Base-by-base conservation (phyloP, 2,888 invertebrate species). In the Sphecodes monilicornis region DNA sequence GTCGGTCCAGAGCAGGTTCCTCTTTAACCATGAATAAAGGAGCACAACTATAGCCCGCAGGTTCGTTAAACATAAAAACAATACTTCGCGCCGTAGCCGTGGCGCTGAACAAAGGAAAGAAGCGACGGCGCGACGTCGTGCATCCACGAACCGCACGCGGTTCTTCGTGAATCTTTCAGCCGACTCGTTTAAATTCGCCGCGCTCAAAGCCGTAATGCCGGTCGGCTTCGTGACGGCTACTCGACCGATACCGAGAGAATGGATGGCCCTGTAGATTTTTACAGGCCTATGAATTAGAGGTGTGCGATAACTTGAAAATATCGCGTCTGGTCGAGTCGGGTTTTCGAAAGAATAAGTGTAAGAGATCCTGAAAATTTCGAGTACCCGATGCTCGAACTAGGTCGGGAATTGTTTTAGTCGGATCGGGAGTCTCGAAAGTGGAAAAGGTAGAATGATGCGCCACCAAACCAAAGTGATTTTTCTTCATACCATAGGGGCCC, bases 91-190 rank as follows among this genome's bases (percentile, higher is more conserved):
- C n/a, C 32, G 39, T 69, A 5, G 70, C 43, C 1, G 57, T 0
- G 18, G 36, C 36, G 26, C 5, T 46, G 16, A 41, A 11, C 43
- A 79, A 32, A 50, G 60, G 26, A 5, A 18, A 32, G 64, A 16
- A 77, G 1, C 41, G 29, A 13, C 26, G 26, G 26, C 8, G 11
- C 26, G 26, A 22, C 8, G 11, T 13, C 32, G 46, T 50, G 50
- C 36, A 43, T 72, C 66, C 68, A 29, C 16, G 11, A 57, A 43
- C 76, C 66, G 66, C 66, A 22, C 36, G 22, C 3, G 32, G 36
- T 32, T 36, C 29, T 72, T 57, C 32, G 39, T 82, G 82, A 81
- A 83, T 83, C n/a, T 83, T 83, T 83, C 3, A 72, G 29, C 26
- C 1, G 41, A 2, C 60, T 54, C 76, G 72, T 83, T 83, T 72